Percentiles rank a stretch among this genome's conserved stretches.
These are phyloP conservation scores for Nezara viridula DNA, from an alignment of 2,888 invertebrate genomes.

Conservation along the genomic window DNA sequence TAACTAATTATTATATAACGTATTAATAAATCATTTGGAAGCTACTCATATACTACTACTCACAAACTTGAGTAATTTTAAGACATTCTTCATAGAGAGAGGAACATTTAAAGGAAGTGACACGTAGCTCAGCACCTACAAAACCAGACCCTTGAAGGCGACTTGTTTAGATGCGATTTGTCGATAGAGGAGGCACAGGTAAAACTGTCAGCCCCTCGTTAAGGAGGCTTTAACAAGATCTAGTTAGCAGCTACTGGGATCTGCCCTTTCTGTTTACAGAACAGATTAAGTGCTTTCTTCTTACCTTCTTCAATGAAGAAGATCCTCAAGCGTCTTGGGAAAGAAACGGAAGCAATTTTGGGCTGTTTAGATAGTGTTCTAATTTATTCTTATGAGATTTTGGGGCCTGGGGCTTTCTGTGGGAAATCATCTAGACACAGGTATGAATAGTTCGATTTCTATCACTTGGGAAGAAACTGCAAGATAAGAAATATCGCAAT, in stretches of 20 bases:
- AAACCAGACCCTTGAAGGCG: not conserved
- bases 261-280: conserved; percentile 42
- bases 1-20: no score
- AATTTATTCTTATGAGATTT: not conserved
- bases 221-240: conserved; percentile 12
- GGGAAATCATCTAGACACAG: not conserved
- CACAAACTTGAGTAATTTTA: not conserved
- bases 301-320: not conserved
- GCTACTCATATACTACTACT: not conserved
- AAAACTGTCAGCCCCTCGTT: conserved; percentile 53
- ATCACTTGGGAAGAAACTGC: not conserved
- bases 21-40: not conserved
- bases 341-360: not conserved
- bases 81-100: not conserved
- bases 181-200: conserved; percentile 47
- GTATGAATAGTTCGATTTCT: not conserved
- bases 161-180: not conserved
- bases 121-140: not conserved
- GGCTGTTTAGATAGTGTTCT: not conserved
- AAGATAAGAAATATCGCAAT: not conserved
- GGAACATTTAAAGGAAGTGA: not conserved
- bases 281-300: conserved; percentile 2
- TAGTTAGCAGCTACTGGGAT: conserved; percentile 24
- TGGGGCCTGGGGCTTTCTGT: not conserved
- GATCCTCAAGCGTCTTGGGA: not conserved